Conservation (phyloP, 1,140 invertebrate species). For the Bombus haemorrhoidalis region DNA sequence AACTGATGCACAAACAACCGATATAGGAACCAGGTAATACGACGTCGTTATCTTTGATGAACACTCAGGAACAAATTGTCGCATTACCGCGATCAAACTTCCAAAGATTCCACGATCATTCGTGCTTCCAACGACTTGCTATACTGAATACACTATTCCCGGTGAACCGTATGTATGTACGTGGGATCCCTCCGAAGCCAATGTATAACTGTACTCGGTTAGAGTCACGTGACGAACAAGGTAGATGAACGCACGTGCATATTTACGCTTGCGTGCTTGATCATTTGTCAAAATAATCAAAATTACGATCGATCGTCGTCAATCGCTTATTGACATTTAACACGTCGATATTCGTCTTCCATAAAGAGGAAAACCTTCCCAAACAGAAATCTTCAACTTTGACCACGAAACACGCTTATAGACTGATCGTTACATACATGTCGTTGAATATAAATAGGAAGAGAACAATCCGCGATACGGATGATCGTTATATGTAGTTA, state of each 20-base stretch:
- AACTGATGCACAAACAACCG: background rate
- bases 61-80: background rate
- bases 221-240: conserved; percentile 60
- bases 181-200: conserved; percentile 31
- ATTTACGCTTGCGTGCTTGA: background rate
- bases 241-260: conserved; percentile 38
- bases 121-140: background rate
- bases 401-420: background rate
- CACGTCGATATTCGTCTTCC: background rate
- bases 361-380: background rate
- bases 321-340: background rate
- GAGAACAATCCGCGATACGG: background rate
- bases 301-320: background rate
- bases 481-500: background rate
- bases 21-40: background rate
- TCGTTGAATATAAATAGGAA: background rate
- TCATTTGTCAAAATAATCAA: background rate
- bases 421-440: background rate
- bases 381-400: background rate
- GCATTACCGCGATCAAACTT: conserved; percentile 25
- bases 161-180: conserved; percentile 11
- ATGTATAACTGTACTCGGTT: conserved; percentile 65
- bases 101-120: conserved; percentile 32
- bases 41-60: background rate
- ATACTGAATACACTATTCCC: conserved; percentile 32